Evolutionary conservation across 2,888 invertebrate genomes (phyloP).

Genomic region (Bombylius major): DNA sequence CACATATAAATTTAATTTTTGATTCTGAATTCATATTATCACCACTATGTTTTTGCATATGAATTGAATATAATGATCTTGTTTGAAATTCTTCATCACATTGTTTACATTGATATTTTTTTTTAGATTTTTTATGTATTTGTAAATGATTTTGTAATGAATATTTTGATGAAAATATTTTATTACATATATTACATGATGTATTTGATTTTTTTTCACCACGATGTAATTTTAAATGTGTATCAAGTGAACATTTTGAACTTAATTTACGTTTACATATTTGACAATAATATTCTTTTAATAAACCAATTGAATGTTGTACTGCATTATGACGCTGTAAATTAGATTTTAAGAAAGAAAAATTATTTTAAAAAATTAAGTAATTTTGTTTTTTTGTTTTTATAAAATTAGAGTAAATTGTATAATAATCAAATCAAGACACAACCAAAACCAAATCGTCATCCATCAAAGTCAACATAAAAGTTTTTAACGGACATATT

Average conservation of each 20-base stretch:
- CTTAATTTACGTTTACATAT: not conserved
- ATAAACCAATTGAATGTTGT: not conserved
- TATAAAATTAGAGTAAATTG: no score
- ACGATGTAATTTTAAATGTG: not conserved
- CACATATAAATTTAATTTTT: not conserved
- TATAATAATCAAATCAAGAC: no score
- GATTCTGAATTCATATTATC: not conserved
- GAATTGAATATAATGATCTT: not conserved
- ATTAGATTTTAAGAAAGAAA: not conserved
- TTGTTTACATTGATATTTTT: not conserved
- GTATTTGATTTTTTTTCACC: not conserved
- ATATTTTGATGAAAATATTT: constrained; percentile 1
- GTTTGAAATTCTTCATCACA: not conserved
- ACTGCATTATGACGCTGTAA: not conserved
- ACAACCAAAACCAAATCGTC: no score
- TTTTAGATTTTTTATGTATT: not conserved
- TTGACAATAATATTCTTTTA: not conserved
- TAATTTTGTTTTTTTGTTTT: no score
- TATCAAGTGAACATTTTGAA: not conserved
- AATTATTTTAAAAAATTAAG: no score
- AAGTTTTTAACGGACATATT: no score
- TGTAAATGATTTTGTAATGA: not conserved
- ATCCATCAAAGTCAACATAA: no score
- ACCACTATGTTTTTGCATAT: not conserved
- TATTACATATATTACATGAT: not conserved